Evolutionary conservation across 1,140 invertebrate species (phyloP).

Genomic region (Aphidius ervi): DNA sequence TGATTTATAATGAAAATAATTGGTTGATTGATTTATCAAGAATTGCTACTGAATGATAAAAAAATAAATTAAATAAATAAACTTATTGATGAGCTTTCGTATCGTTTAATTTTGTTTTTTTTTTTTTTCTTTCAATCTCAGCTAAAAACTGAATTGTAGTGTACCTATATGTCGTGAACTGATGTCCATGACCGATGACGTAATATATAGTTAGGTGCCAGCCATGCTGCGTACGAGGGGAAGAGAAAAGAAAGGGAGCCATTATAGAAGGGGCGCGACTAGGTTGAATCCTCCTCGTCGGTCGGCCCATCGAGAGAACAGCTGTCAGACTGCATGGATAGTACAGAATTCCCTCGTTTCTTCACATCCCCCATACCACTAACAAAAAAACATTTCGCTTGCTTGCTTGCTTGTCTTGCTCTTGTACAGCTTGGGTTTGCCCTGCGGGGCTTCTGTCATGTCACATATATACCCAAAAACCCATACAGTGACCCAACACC

Average conservation of each 20-base stretch:
- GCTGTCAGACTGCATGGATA: constrained; percentile 51
- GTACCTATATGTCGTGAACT: constrained; percentile 42
- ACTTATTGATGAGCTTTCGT: too few relatives aligned
- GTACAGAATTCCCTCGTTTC: constrained; percentile 35
- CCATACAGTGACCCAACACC: constrained; percentile 34
- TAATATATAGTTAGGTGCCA: constrained; percentile 33
- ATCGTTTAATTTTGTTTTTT: too few relatives aligned
- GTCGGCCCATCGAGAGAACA: constrained; percentile 54
- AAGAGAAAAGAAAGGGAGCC: constrained; percentile 55
- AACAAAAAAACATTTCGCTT: too few relatives aligned
- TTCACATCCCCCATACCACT: constrained; percentile 10
- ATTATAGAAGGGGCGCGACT: constrained; percentile 57
- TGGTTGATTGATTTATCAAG: too few relatives aligned
- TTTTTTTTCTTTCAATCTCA: too few relatives aligned
- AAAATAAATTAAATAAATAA: too few relatives aligned
- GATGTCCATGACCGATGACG: constrained; percentile 22
- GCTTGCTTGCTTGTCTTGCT: neutral
- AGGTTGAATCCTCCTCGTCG: constrained; percentile 54
- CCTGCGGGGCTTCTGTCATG: constrained; percentile 22
- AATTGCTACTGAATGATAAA: too few relatives aligned
- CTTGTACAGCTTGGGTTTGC: constrained; percentile 1
- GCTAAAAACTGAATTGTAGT: too few relatives aligned
- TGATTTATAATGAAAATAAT: too few relatives aligned
- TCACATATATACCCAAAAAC: constrained; percentile 25
- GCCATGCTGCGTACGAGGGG: constrained; percentile 51